Conservation (phyloP, 2,113 vertebrate species). For the Podarcis raffonei region DNA sequence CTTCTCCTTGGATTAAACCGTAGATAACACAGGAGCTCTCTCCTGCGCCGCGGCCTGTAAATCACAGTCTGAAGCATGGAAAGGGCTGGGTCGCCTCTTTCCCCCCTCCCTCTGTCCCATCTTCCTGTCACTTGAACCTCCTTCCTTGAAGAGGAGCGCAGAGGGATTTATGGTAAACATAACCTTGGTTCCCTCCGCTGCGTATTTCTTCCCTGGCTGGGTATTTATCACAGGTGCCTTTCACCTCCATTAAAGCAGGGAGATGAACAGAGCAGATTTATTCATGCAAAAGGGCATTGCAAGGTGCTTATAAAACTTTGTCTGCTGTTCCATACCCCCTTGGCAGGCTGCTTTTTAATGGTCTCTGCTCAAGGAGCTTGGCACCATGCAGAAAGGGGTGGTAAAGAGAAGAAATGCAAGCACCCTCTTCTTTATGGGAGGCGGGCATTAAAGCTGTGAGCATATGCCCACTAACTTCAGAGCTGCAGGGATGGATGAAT, state of each 20-base stretch:
- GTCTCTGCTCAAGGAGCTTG: no score
- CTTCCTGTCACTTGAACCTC: not conserved
- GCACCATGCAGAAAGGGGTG: not conserved
- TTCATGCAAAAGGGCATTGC: constrained; percentile 22
- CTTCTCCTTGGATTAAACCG: not conserved
- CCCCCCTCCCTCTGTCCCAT: not conserved
- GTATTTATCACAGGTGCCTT: constrained; percentile 26
- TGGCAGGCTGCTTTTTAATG: not conserved
- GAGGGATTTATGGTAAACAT: constrained; percentile 28
- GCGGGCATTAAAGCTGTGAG: no score
- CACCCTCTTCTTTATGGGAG: no score
- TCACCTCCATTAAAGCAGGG: constrained; percentile 18
- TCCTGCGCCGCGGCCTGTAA: not conserved
- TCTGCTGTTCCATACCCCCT: not conserved
- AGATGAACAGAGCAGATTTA: constrained; percentile 23
- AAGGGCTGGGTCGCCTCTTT: not conserved
- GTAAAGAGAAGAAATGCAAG: no score
- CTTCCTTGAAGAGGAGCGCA: not conserved
- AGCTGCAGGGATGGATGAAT: no score
- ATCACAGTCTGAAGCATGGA: not conserved
- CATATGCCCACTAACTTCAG: no score
- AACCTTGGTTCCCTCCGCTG: constrained; percentile 6
- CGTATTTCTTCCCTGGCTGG: not conserved
- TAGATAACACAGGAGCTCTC: not conserved
- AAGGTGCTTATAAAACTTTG: constrained; percentile 10